Base-by-base conservation (phyloP, 2,113 vertebrate species). In the Agapornis roseicollis region DNA sequence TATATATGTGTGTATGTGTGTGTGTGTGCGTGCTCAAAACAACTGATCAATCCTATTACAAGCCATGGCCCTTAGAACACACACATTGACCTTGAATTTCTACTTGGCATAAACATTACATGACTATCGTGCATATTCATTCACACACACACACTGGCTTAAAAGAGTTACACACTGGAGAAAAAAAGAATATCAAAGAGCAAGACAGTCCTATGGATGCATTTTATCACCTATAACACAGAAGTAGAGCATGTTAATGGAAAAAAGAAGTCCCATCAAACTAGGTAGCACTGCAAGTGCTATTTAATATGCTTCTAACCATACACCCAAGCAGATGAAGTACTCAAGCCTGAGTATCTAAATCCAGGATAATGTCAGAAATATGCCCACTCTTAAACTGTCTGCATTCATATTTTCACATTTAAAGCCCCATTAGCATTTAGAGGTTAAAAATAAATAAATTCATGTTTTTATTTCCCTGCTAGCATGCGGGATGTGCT, bases 401-500 rank as follows among this genome's bases (percentile, higher is more conserved):
- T 55, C 18, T 31, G 28, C n/a, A 9, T 19, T 68, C 39, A 11
- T 4, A 24, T 7, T 0, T 24, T 42, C 0, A 1, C 8, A 3
- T 49, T 56, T 10, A 47, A 66, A 74, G 53, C 23, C 7, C 37
- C 15, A 7, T 46, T 17, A 37, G 39, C 28, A 28, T 55, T 66
- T 56, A 37, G 1, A 33, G 11, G 25, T 31, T 50, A 9, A 25
- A 37, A 63, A 52, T 33, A 41, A 39, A 53, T 6, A 10, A n/a
- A 70, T 52, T 7, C 1, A 25, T 0, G 8, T 47, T 69, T 68
- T 35, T 6, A 2, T 49, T 68, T 68, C 39, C 29, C 47, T 16
- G 17, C 11, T n/a, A n/a, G 37, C 15, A 1, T 35, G 37, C 31
- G 63, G 44, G 63, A 49, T 5, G 24, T 2, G 5, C 14, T 3